These are phyloP conservation scores for Danaus chrysippus DNA, from an alignment of 2,888 invertebrate species.

Conservation along the genomic window DNA sequence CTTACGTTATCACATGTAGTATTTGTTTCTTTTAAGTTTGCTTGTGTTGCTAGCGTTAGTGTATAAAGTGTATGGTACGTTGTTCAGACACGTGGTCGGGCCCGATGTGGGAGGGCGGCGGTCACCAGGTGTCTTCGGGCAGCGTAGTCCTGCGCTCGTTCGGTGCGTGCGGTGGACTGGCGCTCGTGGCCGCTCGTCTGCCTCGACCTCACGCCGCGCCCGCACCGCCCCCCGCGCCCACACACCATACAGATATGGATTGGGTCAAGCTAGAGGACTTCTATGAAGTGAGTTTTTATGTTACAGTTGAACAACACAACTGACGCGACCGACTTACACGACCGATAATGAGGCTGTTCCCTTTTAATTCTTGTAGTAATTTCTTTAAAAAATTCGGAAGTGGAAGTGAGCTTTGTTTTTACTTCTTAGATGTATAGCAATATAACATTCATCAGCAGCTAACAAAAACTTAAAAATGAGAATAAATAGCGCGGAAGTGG, in stretches of 20 bases:
- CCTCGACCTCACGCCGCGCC: constrained; percentile 92
- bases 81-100: constrained; percentile 35
- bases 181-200: constrained; percentile 91
- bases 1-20: too few species aligned
- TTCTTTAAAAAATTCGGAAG: too few species aligned
- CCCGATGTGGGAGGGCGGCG: constrained; percentile 42
- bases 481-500: too few species aligned
- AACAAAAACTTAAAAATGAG: too few species aligned
- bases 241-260: constrained; percentile 75
- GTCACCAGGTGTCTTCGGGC: constrained; percentile 25
- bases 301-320: too few species aligned
- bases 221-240: constrained; percentile 76
- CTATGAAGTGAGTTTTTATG: constrained; percentile 63
- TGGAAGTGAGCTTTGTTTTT: too few species aligned
- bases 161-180: constrained; percentile 92
- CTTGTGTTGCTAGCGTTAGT: neutral
- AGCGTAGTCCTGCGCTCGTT: constrained; percentile 86
- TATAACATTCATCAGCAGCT: too few species aligned
- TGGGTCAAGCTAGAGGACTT: constrained; percentile 83
- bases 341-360: too few species aligned
- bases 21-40: neutral
- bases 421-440: too few species aligned
- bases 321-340: too few species aligned
- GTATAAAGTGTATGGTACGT: neutral
- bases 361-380: too few species aligned